These are phyloP conservation scores for Cossypha caffra DNA, from an alignment of 2,797 vertebrate species.

Conservation along the genomic window DNA sequence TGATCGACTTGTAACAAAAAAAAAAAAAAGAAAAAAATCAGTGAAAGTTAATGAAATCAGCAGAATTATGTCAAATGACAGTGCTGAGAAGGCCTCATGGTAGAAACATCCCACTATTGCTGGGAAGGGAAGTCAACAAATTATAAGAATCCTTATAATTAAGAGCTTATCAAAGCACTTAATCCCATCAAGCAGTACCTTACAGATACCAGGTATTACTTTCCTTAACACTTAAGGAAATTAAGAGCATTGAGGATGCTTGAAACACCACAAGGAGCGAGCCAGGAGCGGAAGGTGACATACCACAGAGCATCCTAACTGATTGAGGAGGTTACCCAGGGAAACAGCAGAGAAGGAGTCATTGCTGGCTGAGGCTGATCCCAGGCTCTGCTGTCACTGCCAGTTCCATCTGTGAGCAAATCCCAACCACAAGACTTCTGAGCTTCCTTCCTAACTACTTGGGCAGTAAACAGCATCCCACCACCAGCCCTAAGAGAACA, in stretches of 20 bases:
- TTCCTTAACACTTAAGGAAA: conserved; percentile 52
- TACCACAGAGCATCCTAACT: background rate
- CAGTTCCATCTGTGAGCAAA: background rate
- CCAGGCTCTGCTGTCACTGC: background rate
- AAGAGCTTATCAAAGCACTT: conserved; percentile 47
- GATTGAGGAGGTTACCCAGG: conserved; percentile 6
- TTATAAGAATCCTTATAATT: conserved; percentile 9
- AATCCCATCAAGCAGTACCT: conserved; percentile 21
- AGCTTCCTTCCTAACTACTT: background rate
- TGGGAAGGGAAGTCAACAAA: conserved; percentile 22
- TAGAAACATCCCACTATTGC: background rate
- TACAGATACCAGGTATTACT: conserved; percentile 30
- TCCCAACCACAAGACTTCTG: background rate
- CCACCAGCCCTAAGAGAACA: background rate
- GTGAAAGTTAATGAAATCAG: conserved; percentile 28
- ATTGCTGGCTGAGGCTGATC: background rate
- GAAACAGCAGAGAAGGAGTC: background rate
- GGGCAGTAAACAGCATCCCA: background rate
- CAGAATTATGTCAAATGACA: background rate
- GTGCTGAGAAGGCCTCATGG: background rate
- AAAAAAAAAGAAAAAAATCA: background rate
- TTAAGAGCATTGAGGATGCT: conserved; percentile 35
- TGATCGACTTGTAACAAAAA: background rate
- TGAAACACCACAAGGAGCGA: background rate
- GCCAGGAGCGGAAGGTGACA: conserved; percentile 8